These are phyloP conservation scores for Vannuccia rotundouncinata DNA, from an alignment of 2,888 invertebrate species.

Conservation along the genomic window DNA sequence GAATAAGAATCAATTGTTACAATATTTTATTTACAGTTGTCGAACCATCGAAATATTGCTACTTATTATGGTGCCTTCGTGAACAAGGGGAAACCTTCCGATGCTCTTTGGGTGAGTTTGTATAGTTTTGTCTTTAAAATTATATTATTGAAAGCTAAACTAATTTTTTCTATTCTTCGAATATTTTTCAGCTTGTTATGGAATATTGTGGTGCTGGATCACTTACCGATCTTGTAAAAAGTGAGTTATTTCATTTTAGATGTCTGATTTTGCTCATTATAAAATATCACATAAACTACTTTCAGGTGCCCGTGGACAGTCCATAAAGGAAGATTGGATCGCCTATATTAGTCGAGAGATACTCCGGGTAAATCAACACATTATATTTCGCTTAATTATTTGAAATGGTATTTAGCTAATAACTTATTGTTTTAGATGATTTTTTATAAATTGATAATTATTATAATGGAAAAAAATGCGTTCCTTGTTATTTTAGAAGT, in stretches of 20 bases:
- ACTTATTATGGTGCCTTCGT: constrained; percentile 99
- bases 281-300: no score
- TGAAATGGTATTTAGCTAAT: no score
- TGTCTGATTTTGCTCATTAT: constrained; percentile 37
- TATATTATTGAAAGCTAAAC: constrained; percentile 17
- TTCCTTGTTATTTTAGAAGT: no score
- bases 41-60: constrained; percentile 97
- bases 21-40: constrained; percentile 63
- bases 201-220: constrained; percentile 99
- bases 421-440: no score
- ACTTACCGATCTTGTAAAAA: constrained; percentile 97
- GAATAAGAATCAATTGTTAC: no score
- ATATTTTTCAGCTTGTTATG: constrained; percentile 72
- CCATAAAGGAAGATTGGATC: constrained; percentile 98
- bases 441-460: no score
- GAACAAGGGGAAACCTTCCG: constrained; percentile 95
- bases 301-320: constrained; percentile 83
- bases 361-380: constrained; percentile 58
- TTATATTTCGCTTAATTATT: constrained; percentile 19
- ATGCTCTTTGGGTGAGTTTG: constrained; percentile 77
- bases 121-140: neutral
- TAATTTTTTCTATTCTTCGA: no score
- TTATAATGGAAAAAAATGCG: no score
- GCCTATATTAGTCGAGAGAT: constrained; percentile 92
- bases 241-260: constrained; percentile 49